Evolutionary conservation across 2,888 invertebrate species (phyloP), one percentile per base, ranked within the genome.

Genomic region (Hypercompe scribonia): DNA sequence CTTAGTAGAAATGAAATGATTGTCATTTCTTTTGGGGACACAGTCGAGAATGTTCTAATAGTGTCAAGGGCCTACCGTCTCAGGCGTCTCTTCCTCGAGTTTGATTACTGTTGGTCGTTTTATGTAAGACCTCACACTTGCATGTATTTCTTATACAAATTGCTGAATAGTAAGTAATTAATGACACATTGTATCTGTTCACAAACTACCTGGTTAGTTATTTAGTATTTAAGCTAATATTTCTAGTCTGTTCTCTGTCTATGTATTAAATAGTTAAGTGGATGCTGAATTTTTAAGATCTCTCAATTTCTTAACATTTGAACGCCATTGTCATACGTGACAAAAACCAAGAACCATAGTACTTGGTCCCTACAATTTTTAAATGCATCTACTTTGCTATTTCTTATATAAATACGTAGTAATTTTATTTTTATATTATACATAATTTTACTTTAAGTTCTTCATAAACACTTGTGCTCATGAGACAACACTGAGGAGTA

Each of bases 191-290:
- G 10, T n/a, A 63, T 33, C 24, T 61, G 46, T 65, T 70, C 63
- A 70, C 66, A 70, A 66, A 70, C 33, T 50, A 68, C 70, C 70
- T 46, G 46, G 15, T 46, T 72, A 61, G 87, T 89, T 90, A 89
- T 88, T 89, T 90, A 90, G 90, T 90, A 18, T 84, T 78, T 91
- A 89, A 89, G 88, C 81, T 87, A 84, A 81, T 86, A 84, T 90
- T 84, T 91, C 91, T 91, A 91, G 91, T 91, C 91, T 90, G 81
- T 88, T 83, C 75, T 86, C 78, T 82, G 73, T 78, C 81, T 74
- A 28, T 50, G 50, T 8, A 8, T 65, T 54, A 64, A 7, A 15
- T 34, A 8, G 28, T 50, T 36, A 63, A 42, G 58, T 67, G 34
- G 34, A 21, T 70, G 70, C 50, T 61, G 28, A 31, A 13, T 46